Conservation (phyloP, 2,888 invertebrate genomes). For the Cylloceria caligata region DNA sequence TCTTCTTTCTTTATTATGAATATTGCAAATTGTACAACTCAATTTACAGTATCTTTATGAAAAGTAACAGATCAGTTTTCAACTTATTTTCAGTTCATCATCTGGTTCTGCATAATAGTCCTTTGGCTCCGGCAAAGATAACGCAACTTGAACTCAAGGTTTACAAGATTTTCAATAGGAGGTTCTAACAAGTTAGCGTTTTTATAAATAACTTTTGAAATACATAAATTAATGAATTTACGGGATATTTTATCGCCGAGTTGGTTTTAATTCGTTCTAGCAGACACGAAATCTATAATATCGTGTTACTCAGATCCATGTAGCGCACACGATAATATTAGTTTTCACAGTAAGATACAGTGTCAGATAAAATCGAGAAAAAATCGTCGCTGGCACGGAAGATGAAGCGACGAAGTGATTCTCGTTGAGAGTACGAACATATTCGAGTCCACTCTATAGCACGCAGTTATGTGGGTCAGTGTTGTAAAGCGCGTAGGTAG, state of each 20-base stretch:
- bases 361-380: slow-evolving; percentile 32
- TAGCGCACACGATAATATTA: slow-evolving; percentile 20
- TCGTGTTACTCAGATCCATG: not conserved
- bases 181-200: too few species aligned
- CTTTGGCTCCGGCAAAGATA: too few species aligned
- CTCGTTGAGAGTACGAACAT: slow-evolving; percentile 9
- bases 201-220: not conserved
- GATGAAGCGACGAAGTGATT: slow-evolving; percentile 23
- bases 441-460: not conserved
- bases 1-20: too few species aligned
- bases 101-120: too few species aligned
- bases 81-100: too few species aligned
- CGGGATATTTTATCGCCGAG: not conserved
- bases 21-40: too few species aligned
- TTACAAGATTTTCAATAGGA: too few species aligned
- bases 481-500: too few species aligned
- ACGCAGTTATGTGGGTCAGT: slow-evolving; percentile 60
- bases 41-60: too few species aligned
- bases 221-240: not conserved
- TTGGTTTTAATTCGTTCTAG: not conserved
- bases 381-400: slow-evolving; percentile 20
- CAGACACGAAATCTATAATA: not conserved
- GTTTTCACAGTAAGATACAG: slow-evolving; percentile 17
- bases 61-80: too few species aligned
- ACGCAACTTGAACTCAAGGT: too few species aligned